phyloP scores from a whole-genome alignment of 2,113 vertebrate species.

The Mastomys coucha region DNA sequence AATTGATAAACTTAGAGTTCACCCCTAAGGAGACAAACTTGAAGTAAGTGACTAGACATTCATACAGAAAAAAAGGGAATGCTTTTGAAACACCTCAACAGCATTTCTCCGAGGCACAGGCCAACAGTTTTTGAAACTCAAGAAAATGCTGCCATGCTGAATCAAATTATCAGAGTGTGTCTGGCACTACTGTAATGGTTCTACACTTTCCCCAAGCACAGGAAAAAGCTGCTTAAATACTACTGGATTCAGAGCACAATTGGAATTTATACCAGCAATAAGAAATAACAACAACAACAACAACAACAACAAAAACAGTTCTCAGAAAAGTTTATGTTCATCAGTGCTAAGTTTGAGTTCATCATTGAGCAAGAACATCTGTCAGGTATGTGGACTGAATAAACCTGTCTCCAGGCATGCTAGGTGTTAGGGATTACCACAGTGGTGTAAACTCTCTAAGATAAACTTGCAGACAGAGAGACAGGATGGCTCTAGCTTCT shows the following conservation, averaged over 20 bases:
- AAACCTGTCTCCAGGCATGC: background rate
- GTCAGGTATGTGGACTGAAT: background rate
- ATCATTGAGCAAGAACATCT: background rate
- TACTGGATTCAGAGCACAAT: fast-evolving
- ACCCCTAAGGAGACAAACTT: background rate
- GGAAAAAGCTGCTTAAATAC: background rate
- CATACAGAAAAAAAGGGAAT: background rate
- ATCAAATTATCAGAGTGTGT: background rate
- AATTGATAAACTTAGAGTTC: background rate
- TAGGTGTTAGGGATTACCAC: background rate
- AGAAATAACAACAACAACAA: background rate
- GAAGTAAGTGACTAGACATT: background rate
- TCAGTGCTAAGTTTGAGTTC: background rate
- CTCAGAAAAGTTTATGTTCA: too few species aligned
- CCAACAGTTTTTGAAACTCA: background rate
- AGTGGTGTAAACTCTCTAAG: fast-evolving
- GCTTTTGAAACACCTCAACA: background rate
- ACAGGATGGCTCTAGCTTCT: fast-evolving
- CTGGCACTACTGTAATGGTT: background rate
- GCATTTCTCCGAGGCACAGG: background rate
- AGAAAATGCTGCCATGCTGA: background rate
- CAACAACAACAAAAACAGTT: too few species aligned
- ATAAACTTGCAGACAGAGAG: background rate
- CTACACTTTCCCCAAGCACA: background rate
- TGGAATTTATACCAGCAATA: background rate